phyloP scores from a whole-genome alignment of 2,797 vertebrate species.

The Scleropages formosus region DNA sequence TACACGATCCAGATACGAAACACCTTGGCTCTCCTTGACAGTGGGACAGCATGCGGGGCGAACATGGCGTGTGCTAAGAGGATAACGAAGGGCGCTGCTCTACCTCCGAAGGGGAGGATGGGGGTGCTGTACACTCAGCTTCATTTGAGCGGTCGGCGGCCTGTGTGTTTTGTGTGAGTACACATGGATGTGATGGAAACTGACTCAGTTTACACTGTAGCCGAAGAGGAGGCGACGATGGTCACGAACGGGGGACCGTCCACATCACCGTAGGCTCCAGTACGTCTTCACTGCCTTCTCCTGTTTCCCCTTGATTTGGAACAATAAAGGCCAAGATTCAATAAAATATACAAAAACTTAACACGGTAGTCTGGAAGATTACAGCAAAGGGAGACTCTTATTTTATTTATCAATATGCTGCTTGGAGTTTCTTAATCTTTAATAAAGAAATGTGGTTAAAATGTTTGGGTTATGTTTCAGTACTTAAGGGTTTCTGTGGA shows the following conservation, averaged over 20 bases:
- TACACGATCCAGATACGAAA: not conserved
- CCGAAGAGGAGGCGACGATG: conserved; percentile 21
- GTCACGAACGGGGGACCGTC: conserved; percentile 29
- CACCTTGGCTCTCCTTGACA: not conserved
- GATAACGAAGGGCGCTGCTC: conserved; percentile 22
- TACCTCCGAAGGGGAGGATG: conserved; percentile 16
- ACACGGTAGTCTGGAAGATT: conserved; percentile 54
- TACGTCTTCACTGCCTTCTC: conserved; percentile 38
- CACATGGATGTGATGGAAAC: conserved; percentile 55
- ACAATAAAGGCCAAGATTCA: conserved; percentile 28
- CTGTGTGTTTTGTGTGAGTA: conserved; percentile 53
- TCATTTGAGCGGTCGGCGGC: conserved; percentile 7
- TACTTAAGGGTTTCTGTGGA: conserved; percentile 1
- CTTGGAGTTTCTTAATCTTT: conserved; percentile 78
- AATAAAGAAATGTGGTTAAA: conserved; percentile 76
- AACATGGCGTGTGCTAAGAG: conserved; percentile 15
- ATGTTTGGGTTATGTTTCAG: conserved; percentile 40
- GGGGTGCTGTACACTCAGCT: conserved; percentile 16
- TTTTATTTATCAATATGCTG: conserved; percentile 77
- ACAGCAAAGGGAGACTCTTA: conserved; percentile 59
- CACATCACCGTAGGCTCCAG: conserved; percentile 33
- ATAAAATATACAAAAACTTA: conserved; percentile 33
- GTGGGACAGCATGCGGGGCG: not conserved
- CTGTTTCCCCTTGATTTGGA: conserved; percentile 33
- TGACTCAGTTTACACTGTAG: conserved; percentile 52